Evolutionary conservation across 2,888 invertebrate species (phyloP), one percentile per base, ranked within the genome.

Genomic region (Dione juno): DNA sequence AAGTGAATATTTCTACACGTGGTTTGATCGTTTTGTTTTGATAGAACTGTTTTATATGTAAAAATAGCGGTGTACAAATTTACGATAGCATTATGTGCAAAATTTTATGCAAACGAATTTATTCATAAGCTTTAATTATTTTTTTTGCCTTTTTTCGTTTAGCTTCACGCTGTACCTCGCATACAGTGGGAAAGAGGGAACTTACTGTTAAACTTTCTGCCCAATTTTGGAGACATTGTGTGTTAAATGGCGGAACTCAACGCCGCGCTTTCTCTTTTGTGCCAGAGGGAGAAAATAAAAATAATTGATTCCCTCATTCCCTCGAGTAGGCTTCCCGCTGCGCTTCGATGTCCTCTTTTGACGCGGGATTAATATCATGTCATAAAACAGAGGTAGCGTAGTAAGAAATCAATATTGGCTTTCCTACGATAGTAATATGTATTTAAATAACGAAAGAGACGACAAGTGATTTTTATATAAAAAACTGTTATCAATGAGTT

Each of bases 21-120:
- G 57, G 16, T 11, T 16, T 40, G 16, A 57, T 57, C 37, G 37
- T 57, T 16, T 57, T 54, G 35, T 54, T 54, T 54, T 54, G 53
- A 54, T n/a, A 16, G 54, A 37, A 35, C 16, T 16, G 54, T 57
- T 54, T 8, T 57, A 10, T 37, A 14, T 54, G n/a, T 16, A n/a
- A 16, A 1, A 8, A 37, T 14, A 57, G n/a, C 37, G 16, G 54
- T 11, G 11, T 16, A 57, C n/a, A 37, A 40, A 16, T 57, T 37
- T 7, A 57, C 57, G 57, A 57, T 50, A 11, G 37, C 37, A 57
- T 37, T 57, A 40, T 16, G 16, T 40, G 57, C 19, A 3, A 57
- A 40, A 37, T 16, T 40, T 37, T 40, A 16, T 57, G 35, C 11
- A 10, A 37, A 37, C 16, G 37, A 57, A 57, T 37, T 35, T 37